Percentiles rank a stretch among this genome's conserved stretches.
Evolutionary conservation across 2,888 invertebrate genomes (phyloP).

Genomic region (Pachycephus smyrnensis): DNA sequence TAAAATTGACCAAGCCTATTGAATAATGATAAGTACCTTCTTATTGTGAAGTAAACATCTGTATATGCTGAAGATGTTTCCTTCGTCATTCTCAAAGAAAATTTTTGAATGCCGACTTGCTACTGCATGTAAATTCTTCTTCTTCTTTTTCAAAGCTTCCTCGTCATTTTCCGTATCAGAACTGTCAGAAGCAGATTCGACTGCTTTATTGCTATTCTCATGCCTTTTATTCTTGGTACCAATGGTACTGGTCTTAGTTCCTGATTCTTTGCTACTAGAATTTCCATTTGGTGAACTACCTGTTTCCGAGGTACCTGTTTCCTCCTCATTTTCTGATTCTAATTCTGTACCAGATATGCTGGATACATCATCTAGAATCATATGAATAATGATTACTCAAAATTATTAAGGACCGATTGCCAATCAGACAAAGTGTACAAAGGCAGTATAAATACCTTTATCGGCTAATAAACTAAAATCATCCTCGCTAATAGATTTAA

Average conservation of each 20-base stretch:
- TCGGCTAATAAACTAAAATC: slow-evolving; percentile 70
- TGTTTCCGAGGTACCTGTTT: slow-evolving; percentile 48
- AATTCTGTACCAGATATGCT: slow-evolving; percentile 77
- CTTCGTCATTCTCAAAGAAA: slow-evolving; percentile 77
- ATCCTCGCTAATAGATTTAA: slow-evolving; percentile 70
- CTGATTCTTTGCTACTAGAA: neutral
- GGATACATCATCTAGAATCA: slow-evolving; percentile 71
- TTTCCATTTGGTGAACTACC: slow-evolving; percentile 55
- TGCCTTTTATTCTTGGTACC: slow-evolving; percentile 18
- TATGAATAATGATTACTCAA: neutral
- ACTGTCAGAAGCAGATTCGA: slow-evolving; percentile 42
- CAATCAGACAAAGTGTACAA: neutral
- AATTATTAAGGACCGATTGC: neutral
- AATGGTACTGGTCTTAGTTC: slow-evolving; percentile 5
- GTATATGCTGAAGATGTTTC: slow-evolving; percentile 80
- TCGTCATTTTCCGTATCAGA: slow-evolving; percentile 57
- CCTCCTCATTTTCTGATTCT: slow-evolving; percentile 66
- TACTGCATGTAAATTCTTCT: slow-evolving; percentile 44
- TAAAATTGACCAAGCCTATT: slow-evolving; percentile 2
- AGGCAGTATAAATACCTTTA: slow-evolving; percentile 41
- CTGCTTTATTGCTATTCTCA: slow-evolving; percentile 33
- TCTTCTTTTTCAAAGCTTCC: slow-evolving; percentile 43
- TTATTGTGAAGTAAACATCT: slow-evolving; percentile 79
- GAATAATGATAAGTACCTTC: slow-evolving; percentile 69
- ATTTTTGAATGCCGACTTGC: slow-evolving; percentile 78